A percentile compares a stretch with the other conserved stretches of the same genome.
Evolutionary conservation across 2,888 invertebrate genomes (phyloP).

Genomic region (Lycia hirtaria): DNA sequence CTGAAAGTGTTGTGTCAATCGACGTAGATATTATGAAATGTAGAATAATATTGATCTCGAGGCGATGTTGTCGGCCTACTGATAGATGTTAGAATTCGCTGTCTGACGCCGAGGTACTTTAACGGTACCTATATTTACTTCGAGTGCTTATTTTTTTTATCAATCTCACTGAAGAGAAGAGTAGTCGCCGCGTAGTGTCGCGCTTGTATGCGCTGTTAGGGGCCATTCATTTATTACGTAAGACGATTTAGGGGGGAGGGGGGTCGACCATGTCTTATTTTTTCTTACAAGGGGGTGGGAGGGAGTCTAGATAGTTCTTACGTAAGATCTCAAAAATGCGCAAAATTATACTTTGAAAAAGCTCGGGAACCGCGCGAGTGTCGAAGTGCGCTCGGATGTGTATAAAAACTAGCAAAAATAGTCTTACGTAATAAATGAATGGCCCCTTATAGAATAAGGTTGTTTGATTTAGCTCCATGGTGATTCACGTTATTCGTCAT

Average conservation of each 20-base stretch:
- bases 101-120: slow-evolving; percentile 8
- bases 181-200: slow-evolving; percentile 25
- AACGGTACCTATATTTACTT: no score
- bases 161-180: background rate
- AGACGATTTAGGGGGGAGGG: no score
- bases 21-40: slow-evolving; percentile 13
- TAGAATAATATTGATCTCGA: slow-evolving; percentile 30
- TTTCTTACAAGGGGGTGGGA: no score
- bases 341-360: no score
- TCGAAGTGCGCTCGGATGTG: no score
- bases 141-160: slow-evolving; percentile 15
- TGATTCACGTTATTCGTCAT: background rate
- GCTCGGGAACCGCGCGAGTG: no score
- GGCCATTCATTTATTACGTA: no score
- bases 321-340: no score
- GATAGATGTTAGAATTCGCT: slow-evolving; percentile 13
- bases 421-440: no score
- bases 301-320: no score
- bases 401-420: no score
- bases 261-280: no score
- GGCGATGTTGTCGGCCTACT: slow-evolving; percentile 25
- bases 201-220: slow-evolving; percentile 12
- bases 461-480: background rate
- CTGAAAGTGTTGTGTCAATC: slow-evolving; percentile 15
- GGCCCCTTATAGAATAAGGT: background rate